A percentile compares a stretch with the other conserved stretches of the same genome.
These are phyloP conservation scores for Bruchidius siliquastri DNA, from an alignment of 2,888 invertebrate species.

Conservation along the genomic window DNA sequence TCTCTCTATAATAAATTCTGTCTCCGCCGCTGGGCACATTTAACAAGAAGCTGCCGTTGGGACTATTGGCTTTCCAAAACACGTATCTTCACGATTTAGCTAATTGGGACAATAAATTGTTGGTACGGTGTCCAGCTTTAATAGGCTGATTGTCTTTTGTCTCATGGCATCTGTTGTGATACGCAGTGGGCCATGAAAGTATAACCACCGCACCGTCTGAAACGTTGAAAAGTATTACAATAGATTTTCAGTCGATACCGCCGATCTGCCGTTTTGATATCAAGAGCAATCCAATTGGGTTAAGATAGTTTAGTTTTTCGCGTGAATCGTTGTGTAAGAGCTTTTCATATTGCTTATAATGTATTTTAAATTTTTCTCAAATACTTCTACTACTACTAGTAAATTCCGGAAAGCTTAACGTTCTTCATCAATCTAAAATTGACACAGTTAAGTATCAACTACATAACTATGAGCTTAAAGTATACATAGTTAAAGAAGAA, in stretches of 20 bases:
- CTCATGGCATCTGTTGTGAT: constrained; percentile 46
- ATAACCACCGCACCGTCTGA: constrained; percentile 22
- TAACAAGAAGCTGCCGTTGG: constrained; percentile 34
- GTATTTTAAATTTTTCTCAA: no score
- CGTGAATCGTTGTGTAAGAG: not conserved
- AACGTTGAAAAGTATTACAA: not conserved
- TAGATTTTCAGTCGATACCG: not conserved
- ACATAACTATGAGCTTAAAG: no score
- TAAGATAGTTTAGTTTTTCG: not conserved
- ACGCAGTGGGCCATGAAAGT: constrained; percentile 38
- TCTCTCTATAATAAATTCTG: not conserved
- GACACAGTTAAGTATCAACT: no score
- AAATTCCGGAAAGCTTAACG: no score
- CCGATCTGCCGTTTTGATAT: not conserved
- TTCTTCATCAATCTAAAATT: no score
- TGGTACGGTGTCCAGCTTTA: constrained; percentile 49
- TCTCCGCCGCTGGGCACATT: not conserved
- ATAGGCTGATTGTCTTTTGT: constrained; percentile 51
- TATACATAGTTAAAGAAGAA: not conserved
- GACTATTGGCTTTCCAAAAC: constrained; percentile 49
- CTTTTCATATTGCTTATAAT: no score
- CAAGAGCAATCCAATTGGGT: not conserved
- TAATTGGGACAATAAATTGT: constrained; percentile 56
- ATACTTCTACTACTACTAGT: no score
- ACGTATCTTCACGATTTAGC: constrained; percentile 52